Percentiles rank a stretch among this genome's conserved stretches.
Evolutionary conservation across 2,797 vertebrate species (phyloP).

Genomic region (Pithecia hirsuta): DNA sequence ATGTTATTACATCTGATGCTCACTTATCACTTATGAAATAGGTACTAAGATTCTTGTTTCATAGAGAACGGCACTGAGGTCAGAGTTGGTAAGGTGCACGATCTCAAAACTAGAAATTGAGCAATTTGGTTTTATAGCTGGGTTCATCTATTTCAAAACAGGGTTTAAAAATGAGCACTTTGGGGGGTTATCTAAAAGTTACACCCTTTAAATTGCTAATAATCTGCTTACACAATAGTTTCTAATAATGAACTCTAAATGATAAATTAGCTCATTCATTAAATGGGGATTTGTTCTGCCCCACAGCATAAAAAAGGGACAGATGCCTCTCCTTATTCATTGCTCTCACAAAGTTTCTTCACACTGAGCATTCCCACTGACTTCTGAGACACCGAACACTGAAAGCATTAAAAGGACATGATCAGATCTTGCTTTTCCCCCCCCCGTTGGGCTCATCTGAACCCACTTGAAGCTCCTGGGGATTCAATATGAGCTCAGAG

Average conservation of each 20-base stretch:
- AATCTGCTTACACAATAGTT: slow-evolving; percentile 54
- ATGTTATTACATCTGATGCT: not conserved
- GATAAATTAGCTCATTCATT: slow-evolving; percentile 70
- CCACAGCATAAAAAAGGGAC: not conserved
- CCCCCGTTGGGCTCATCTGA: slow-evolving; percentile 60
- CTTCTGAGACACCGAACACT: slow-evolving; percentile 60
- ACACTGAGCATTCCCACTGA: slow-evolving; percentile 49
- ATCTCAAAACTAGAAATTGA: slow-evolving; percentile 26
- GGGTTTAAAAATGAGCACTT: not conserved
- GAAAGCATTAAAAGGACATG: slow-evolving; percentile 66
- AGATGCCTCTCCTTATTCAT: slow-evolving; percentile 30
- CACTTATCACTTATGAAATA: not conserved
- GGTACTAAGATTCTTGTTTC: not conserved
- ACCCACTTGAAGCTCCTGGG: slow-evolving; percentile 61
- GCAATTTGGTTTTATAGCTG: not conserved
- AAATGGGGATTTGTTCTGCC: slow-evolving; percentile 7
- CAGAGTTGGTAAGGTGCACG: not conserved
- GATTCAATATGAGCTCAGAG: slow-evolving; percentile 65
- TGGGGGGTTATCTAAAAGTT: not conserved
- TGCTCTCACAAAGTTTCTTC: slow-evolving; percentile 36
- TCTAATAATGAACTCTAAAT: slow-evolving; percentile 59
- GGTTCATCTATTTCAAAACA: not conserved
- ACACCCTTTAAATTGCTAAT: slow-evolving; percentile 28
- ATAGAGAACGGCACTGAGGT: not conserved
- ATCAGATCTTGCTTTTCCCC: slow-evolving; percentile 66